Evolutionary conservation across 64 coral and sea anemone genomes (phyloP), one percentile per base, ranked within the genome.

Genomic region (Porites australiensis): DNA sequence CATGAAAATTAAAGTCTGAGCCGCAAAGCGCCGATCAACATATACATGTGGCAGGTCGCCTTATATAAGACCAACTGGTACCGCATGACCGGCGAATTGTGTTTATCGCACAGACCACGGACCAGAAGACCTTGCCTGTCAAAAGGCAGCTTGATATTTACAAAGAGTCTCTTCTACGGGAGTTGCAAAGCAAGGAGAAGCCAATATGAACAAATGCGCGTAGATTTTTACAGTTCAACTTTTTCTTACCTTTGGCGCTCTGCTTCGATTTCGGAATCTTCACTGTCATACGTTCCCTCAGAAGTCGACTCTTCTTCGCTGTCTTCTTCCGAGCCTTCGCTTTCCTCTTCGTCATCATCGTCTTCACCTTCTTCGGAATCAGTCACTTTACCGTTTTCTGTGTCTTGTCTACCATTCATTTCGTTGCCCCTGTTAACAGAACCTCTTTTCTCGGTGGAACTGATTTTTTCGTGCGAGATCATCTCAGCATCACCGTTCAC

Each of bases 261-360:
- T 15, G 60, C 60, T 83, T 83, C 79, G 59, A 74, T 8, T 14
- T 83, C 79, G 15, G 79, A 83, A 49, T 83, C 79, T 64, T 83
- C 71, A 44, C 10, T 74, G 16, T 15, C 16, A 23, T 83, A 64
- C 14, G 79, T 65, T 48, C 65, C 79, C 22, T 12, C 79, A 13
- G 73, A 76, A 6, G 73, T 49, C 48, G 79, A 83, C 23, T 64
- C 79, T 18, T 62, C 61, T 18, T 83, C 79, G 60, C 79, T 83
- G 6, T 65, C 60, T 9, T 83, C 79, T 19, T 83, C 79, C 4
- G 79, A 64, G 1, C 58, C 50, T 21, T 21, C 76, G 12, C 63
- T 65, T 65, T 74, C 71, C 71, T 64, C 44, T 62, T 64, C 61
- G 4, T 49, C 59, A 2, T 82, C 27, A n/a, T n/a, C 74, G 11